These are phyloP conservation scores for Tringa solitaria DNA, from an alignment of 2,113 vertebrate species.

Conservation along the genomic window DNA sequence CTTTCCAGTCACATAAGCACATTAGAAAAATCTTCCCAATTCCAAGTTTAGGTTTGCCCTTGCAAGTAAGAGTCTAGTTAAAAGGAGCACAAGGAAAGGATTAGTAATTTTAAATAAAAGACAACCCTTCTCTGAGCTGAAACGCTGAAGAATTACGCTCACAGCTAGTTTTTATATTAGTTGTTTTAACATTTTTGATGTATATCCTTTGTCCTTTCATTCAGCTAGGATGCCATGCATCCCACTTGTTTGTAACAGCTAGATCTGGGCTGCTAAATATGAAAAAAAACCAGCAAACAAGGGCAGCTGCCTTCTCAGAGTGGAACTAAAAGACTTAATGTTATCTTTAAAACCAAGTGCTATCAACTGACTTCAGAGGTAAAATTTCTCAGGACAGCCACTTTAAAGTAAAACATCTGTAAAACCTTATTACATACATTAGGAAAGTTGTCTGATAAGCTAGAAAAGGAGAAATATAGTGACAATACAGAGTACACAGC, in stretches of 20 bases:
- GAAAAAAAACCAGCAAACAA: neutral
- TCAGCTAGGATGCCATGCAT: neutral
- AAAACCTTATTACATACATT: neutral
- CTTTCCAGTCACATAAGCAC: neutral
- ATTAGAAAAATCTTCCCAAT: neutral
- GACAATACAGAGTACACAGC: neutral
- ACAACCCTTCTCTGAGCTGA: neutral
- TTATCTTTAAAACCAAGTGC: neutral
- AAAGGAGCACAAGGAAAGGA: neutral
- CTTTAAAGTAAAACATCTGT: neutral
- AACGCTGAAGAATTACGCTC: neutral
- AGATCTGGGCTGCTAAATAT: neutral
- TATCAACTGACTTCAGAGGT: neutral
- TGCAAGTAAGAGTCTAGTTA: neutral
- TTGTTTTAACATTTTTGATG: neutral
- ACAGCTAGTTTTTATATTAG: neutral
- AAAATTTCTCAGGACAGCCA: neutral
- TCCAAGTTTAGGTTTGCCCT: neutral
- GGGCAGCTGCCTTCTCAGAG: neutral
- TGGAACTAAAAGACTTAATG: neutral
- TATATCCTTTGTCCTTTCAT: neutral
- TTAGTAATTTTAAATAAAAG: neutral
- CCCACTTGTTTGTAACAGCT: neutral
- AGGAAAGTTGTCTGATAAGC: neutral
- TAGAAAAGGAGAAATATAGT: neutral